Evolutionary conservation across 2,113 vertebrate genomes (phyloP), one percentile per base, ranked within the genome.

Genomic region (Cyanoliseus patagonus): DNA sequence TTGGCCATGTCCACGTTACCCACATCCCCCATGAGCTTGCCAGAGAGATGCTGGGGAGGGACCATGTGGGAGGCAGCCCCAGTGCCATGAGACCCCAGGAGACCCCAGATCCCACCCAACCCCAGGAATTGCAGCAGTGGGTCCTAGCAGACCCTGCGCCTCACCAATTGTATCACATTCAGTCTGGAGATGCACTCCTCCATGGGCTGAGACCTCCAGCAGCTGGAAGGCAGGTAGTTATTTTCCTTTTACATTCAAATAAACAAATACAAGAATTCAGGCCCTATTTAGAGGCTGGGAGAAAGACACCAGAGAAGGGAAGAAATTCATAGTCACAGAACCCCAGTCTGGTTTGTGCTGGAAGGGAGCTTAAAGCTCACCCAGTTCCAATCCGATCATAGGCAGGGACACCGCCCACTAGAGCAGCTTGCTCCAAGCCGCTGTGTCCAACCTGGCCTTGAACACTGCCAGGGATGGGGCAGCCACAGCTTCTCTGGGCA

Each of bases 201-300:
- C 0, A 0, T 3, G 24, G 6, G n/a, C 9, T 35, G 42, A 42
- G 55, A 41, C 15, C 47, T 39, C 44, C 0, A 2, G 46, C 30
- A 52, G 49, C 53, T 52, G 27, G 47, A 52, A 74, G 19, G 66
- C 81, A 69, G 1, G 13, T 0, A 17, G 17, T 10, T 9, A 2
- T 44, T 85, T 68, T 19, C 59, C 12, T 62, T 76, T 35, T 10
- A 9, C 11, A 3, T 8, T 35, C 39, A 35, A 88, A 70, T 8
- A 49, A 68, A 61, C 49, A 88, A 76, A 59, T 4, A 31, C 23
- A 66, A 51, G 3, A 1, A 49, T 87, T 81, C 77, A 51, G 52
- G 46, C 91, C 41, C 39, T 13, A n/a, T 72, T 46, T 39, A 24
- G 15, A 11, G 33, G 66, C n/a, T 1, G 4, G 14, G 6, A 37